phyloP scores from a whole-genome alignment of 2,797 vertebrate species.

The Pantherophis vulpinus region DNA sequence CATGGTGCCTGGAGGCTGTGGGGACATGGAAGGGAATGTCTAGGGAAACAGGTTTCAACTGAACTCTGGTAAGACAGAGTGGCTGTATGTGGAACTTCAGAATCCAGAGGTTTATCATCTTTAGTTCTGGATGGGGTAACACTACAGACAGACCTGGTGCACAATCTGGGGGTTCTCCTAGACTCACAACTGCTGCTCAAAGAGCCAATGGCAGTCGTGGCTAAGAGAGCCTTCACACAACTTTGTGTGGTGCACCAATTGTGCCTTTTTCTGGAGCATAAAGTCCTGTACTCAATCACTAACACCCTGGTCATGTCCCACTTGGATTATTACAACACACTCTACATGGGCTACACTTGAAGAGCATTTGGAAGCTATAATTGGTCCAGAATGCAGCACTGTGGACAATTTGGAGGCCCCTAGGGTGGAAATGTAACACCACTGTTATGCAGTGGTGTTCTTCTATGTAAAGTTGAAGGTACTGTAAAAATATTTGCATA shows the following conservation, averaged over 20 bases:
- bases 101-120: background rate
- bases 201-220: background rate
- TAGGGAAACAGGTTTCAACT: background rate
- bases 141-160: background rate
- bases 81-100: background rate
- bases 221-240: background rate
- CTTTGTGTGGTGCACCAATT: background rate
- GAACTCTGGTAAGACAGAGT: background rate
- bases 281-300: background rate
- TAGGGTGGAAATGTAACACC: background rate
- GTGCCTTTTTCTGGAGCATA: background rate
- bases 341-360: background rate
- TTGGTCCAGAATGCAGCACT: background rate
- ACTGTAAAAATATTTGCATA: background rate
- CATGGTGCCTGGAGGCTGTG: background rate
- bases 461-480: accelerated
- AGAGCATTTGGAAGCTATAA: background rate
- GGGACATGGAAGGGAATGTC: background rate
- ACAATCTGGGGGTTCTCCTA: background rate
- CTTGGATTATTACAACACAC: background rate
- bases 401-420: background rate
- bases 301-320: background rate
- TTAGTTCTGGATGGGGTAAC: background rate
- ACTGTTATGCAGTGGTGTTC: background rate
- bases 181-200: background rate